These are phyloP conservation scores for Polymixis lichenea DNA, from an alignment of 2,888 invertebrate genomes.

Conservation along the genomic window DNA sequence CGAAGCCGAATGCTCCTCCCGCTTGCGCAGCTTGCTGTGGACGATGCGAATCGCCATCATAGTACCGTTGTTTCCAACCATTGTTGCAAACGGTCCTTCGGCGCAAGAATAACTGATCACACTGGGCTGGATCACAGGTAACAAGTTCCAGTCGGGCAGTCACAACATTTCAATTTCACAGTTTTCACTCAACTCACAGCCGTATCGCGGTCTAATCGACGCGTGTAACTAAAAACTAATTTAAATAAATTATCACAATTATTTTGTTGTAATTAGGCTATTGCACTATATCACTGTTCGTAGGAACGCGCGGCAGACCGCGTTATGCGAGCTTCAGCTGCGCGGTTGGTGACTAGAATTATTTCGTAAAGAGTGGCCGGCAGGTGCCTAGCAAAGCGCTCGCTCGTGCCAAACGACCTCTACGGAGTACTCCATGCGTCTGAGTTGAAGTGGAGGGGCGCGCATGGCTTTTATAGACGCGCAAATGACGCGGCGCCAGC, in stretches of 20 bases:
- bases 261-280: conserved; percentile 86
- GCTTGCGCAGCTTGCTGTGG: conserved; percentile 96
- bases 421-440: conserved; percentile 91
- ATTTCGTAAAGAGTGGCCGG: conserved; percentile 89
- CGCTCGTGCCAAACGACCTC: conserved; percentile 91
- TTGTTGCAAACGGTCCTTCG: conserved; percentile 89
- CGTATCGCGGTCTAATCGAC: conserved; percentile 85
- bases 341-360: conserved; percentile 90
- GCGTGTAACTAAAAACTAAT: conserved; percentile 87
- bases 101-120: conserved; percentile 87
- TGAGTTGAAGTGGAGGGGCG: conserved; percentile 89
- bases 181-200: conserved; percentile 90
- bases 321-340: conserved; percentile 88
- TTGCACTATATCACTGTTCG: conserved; percentile 90
- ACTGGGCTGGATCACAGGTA: conserved; percentile 88
- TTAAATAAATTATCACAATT: conserved; percentile 90
- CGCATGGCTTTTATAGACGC: conserved; percentile 86
- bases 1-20: conserved; percentile 94
- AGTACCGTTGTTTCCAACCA: conserved; percentile 96
- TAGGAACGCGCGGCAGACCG: conserved; percentile 89
- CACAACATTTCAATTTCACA: conserved; percentile 89
- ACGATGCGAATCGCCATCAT: conserved; percentile 97
- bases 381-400: conserved; percentile 91
- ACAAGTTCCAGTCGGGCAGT: conserved; percentile 89
- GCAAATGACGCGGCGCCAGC: conserved; percentile 82